Evolutionary conservation across 2,888 invertebrate species (phyloP).

Genomic region (Agrochola lychnidis): DNA sequence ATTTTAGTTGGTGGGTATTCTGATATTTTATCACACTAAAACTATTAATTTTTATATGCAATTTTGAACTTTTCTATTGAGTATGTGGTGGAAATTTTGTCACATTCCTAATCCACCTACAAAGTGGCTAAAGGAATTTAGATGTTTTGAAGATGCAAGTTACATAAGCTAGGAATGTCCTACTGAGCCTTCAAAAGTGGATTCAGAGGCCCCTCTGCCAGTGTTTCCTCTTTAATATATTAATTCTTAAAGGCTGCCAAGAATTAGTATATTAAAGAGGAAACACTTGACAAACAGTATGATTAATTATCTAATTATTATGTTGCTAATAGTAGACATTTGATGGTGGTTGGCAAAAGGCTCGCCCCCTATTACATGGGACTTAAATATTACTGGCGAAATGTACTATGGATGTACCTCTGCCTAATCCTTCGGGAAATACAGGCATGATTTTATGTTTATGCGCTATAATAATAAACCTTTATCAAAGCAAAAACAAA

Average conservation of each 20-base stretch:
- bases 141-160: background rate
- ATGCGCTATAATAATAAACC: background rate
- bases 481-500: background rate
- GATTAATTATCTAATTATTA: background rate
- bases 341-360: background rate
- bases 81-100: background rate
- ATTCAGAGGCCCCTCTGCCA: background rate
- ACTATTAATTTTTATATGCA: background rate
- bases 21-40: background rate
- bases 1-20: conserved; percentile 83
- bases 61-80: background rate
- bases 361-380: background rate
- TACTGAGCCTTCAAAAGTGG: background rate
- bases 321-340: background rate
- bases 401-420: background rate
- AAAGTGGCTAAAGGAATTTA: background rate
- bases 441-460: background rate
- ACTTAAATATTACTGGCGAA: background rate
- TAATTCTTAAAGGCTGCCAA: background rate
- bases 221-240: too few species aligned
- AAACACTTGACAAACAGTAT: background rate
- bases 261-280: background rate
- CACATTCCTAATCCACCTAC: background rate
- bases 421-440: background rate
- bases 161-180: background rate